Conservation (phyloP, 53 echinoderm and acorn worm genomes). For the Patiria pectinifera region DNA sequence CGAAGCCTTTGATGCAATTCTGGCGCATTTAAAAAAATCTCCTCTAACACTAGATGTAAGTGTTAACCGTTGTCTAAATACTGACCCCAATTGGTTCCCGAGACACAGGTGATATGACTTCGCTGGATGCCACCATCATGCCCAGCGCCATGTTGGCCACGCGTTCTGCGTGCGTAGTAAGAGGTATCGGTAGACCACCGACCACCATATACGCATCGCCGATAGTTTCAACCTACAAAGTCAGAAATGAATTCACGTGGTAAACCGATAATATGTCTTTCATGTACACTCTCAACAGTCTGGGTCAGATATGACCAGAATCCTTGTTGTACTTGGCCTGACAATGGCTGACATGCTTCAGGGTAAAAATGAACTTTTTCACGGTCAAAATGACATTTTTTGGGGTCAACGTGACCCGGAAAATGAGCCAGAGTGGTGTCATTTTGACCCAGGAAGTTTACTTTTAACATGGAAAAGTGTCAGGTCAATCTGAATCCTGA, state of each 20-base stretch:
- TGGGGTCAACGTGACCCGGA: no score
- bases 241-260: background rate
- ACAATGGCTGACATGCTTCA: no score
- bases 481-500: background rate
- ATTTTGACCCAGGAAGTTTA: no score
- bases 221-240: slow-evolving; percentile 90
- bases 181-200: slow-evolving; percentile 88
- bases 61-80: background rate
- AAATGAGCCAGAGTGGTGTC: no score
- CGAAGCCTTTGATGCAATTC: no score
- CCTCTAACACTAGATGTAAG: no score
- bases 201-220: slow-evolving; percentile 99
- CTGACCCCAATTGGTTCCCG: slow-evolving; percentile 94
- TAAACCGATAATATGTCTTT: background rate
- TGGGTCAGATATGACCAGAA: no score
- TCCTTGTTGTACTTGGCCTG: no score
- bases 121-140: slow-evolving; percentile 87
- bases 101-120: slow-evolving; percentile 96
- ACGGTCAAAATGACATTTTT: no score
- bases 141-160: slow-evolving; percentile 97
- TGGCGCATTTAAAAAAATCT: no score
- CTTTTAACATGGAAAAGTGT: no score
- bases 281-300: background rate
- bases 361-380: no score
- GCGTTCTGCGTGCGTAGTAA: slow-evolving; percentile 79